These are phyloP conservation scores for Odontomyia ornata DNA, from an alignment of 2,888 invertebrate genomes.

Conservation along the genomic window DNA sequence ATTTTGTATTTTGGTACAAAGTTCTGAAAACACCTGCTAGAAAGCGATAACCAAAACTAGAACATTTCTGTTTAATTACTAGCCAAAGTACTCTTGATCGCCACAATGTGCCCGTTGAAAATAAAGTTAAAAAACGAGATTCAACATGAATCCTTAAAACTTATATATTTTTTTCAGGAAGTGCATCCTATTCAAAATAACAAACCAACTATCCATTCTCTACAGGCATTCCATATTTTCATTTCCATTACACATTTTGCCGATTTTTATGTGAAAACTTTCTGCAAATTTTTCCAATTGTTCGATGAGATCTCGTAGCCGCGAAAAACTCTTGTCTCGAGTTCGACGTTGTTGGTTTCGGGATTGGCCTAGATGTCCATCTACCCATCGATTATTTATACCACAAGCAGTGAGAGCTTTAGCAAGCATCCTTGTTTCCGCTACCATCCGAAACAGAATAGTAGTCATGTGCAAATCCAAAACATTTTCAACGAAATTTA, in stretches of 20 bases:
- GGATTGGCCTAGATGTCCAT: constrained; percentile 34
- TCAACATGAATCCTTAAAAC: no score
- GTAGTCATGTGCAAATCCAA: constrained; percentile 15
- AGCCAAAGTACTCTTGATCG: no score
- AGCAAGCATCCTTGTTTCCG: not conserved
- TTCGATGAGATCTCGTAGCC: not conserved
- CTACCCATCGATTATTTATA: constrained; percentile 36
- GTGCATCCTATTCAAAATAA: not conserved
- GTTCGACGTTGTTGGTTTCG: not conserved
- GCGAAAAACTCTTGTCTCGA: not conserved
- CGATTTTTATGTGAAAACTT: constrained; percentile 28
- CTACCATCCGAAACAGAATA: constrained; percentile 20
- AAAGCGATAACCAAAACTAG: no score
- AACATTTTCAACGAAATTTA: constrained; percentile 30
- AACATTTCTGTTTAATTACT: no score
- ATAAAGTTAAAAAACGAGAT: no score
- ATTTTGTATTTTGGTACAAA: no score
- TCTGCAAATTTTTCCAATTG: constrained; percentile 20
- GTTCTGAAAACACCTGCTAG: no score
- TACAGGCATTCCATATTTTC: not conserved
- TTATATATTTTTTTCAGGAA: no score
- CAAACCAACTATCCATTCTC: not conserved
- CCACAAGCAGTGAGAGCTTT: not conserved
- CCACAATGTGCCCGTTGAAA: no score
- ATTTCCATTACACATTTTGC: constrained; percentile 13